These are phyloP conservation scores for Venusia cambrica DNA, from an alignment of 2,888 invertebrate genomes.

Conservation along the genomic window DNA sequence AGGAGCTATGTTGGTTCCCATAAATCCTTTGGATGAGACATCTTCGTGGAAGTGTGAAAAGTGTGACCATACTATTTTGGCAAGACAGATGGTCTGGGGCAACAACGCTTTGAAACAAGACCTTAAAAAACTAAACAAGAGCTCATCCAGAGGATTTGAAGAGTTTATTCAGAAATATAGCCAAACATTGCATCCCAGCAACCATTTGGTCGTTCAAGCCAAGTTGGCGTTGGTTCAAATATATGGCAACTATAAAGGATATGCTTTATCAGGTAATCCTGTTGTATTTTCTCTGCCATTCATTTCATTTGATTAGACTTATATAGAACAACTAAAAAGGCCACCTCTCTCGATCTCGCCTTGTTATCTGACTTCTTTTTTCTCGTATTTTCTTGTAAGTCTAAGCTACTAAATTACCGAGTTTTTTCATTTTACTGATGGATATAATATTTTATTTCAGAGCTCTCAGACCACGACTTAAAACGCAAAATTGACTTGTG, in stretches of 20 bases:
- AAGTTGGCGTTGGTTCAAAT: slow-evolving; percentile 86
- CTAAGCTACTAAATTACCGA: too few relatives aligned
- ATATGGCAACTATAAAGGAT: slow-evolving; percentile 83
- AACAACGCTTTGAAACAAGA: slow-evolving; percentile 83
- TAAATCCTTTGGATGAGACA: slow-evolving; percentile 80
- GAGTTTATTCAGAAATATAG: slow-evolving; percentile 83
- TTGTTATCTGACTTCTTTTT: too few relatives aligned
- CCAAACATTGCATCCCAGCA: slow-evolving; percentile 83
- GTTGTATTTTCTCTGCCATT: neutral
- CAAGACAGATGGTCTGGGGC: slow-evolving; percentile 81
- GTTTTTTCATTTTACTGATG: slow-evolving; percentile 3
- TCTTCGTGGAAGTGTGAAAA: slow-evolving; percentile 84
- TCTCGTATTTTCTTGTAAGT: too few relatives aligned
- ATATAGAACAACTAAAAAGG: too few relatives aligned
- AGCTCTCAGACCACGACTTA: slow-evolving; percentile 78
- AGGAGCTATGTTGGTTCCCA: slow-evolving; percentile 79
- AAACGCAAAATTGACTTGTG: slow-evolving; percentile 84
- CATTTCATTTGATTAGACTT: too few relatives aligned
- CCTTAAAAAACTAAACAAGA: slow-evolving; percentile 76
- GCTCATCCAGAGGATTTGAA: slow-evolving; percentile 79
- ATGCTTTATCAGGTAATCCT: slow-evolving; percentile 72
- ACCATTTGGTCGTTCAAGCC: slow-evolving; percentile 84
- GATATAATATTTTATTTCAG: slow-evolving; percentile 50
- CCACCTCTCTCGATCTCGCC: too few relatives aligned
- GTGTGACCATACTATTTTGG: slow-evolving; percentile 80